phyloP scores from a whole-genome alignment of 1,140 invertebrate genomes.

The Scylla paramamosain region DNA sequence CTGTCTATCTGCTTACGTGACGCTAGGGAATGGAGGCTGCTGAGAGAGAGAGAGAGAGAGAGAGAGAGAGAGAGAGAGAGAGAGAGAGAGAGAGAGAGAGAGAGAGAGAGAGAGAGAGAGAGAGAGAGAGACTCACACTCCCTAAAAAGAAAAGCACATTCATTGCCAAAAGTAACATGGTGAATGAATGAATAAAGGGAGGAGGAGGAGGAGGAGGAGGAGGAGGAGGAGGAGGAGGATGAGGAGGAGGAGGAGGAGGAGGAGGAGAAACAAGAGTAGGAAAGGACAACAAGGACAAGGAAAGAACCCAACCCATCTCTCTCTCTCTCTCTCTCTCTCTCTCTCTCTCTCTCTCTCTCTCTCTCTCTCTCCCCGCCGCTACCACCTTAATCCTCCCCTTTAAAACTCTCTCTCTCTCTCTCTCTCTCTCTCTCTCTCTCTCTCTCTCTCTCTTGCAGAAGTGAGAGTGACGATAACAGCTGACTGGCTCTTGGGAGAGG shows the following conservation, averaged over 20 bases:
- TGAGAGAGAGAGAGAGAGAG: slow-evolving; percentile 6
- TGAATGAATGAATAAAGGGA: too few relatives aligned
- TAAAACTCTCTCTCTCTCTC: too few relatives aligned
- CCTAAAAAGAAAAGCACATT: not conserved
- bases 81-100: slow-evolving; percentile 20
- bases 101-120: slow-evolving; percentile 22
- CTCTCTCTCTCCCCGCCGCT: too few relatives aligned
- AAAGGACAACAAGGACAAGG: slow-evolving; percentile 27
- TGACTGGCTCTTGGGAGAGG: too few relatives aligned
- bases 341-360: too few relatives aligned
- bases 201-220: too few relatives aligned
- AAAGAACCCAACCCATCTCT: not conserved
- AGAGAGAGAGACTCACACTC: not conserved
- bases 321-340: too few relatives aligned
- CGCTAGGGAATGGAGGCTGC: not conserved
- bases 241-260: not conserved
- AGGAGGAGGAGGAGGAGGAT: too few relatives aligned
- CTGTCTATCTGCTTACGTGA: not conserved
- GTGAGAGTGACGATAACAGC: too few relatives aligned
- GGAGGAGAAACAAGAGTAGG: not conserved
- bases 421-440: too few relatives aligned
- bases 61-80: slow-evolving; percentile 9
- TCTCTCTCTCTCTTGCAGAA: too few relatives aligned
- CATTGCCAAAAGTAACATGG: not conserved
- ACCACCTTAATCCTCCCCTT: too few relatives aligned